Evolutionary conservation across 2,888 invertebrate genomes (phyloP), one percentile per base, ranked within the genome.

Genomic region (Eupithecia tripunctaria): DNA sequence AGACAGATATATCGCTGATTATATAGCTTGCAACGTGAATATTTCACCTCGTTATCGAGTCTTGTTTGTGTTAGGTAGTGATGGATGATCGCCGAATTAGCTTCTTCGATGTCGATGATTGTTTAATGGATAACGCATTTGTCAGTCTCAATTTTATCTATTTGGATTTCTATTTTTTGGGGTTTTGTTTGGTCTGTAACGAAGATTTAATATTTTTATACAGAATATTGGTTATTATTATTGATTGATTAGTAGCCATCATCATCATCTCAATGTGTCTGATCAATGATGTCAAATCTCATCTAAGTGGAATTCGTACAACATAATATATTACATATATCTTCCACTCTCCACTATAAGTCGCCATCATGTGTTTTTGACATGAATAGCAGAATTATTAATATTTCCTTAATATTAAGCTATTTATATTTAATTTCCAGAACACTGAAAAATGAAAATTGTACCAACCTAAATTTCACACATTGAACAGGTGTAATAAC

Each of bases 41-140:
- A 94, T 94, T 94, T 94, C 94, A 94, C 94, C 94, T 94, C 94
- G 94, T 94, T 94, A 94, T 93, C 94, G 91, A 89, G 91, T 90
- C 92, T 93, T 94, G 94, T 94, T 94, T 94, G 93, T 91, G 93
- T 93, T 94, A 91, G 93, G 87, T 89, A 91, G 93, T 86, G 93
- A 82, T 87, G 90, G 80, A 84, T 80, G 66, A 81, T 84, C 83
- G 86, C 85, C 81, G 85, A 85, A 84, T 85, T 88, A 84, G 79
- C 80, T 82, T 81, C 80, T 82, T 87, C 86, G 88, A 89, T 91
- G 82, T 90, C 89, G 89, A 90, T 88, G 66, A 69, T 75, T 76
- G 27, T 69, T 66, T 75, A 68, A 76, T 70, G 67, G 75, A 71
- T 79, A 51, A 15, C 29, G 21, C 56, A 5, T 67, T 71, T 60